Evolutionary conservation across 2,888 invertebrate species (phyloP).

Genomic region (Argyresthia albistria): DNA sequence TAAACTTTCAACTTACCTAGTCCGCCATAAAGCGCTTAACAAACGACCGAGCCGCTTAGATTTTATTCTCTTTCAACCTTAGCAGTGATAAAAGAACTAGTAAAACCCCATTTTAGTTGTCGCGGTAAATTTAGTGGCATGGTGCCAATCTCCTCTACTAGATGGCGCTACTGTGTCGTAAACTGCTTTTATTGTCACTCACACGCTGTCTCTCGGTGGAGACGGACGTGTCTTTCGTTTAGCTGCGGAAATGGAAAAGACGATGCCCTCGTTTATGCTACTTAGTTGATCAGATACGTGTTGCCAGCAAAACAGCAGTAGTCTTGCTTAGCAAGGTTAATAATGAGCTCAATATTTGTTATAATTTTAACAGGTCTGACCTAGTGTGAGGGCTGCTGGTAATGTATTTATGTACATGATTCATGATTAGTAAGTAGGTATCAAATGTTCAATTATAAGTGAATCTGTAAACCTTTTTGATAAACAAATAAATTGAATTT

Average conservation of each 20-base stretch:
- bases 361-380: no score
- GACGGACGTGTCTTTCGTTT: conserved; percentile 15
- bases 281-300: no score
- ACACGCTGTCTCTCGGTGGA: conserved; percentile 21
- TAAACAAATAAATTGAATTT: no score
- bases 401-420: no score
- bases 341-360: no score
- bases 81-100: conserved; percentile 44
- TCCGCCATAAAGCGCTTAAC: conserved; percentile 25
- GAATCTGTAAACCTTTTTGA: no score
- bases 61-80: conserved; percentile 46
- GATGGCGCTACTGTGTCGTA: conserved; percentile 53
- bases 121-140: conserved; percentile 31
- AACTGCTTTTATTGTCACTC: conserved; percentile 40
- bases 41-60: conserved; percentile 51
- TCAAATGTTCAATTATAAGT: no score
- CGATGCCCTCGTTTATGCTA: no score
- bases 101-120: conserved; percentile 26
- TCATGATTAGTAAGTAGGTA: no score
- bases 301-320: no score
- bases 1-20: not conserved
- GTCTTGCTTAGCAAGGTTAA: no score
- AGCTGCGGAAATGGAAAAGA: conserved; percentile 12
- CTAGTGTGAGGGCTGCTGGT: no score
- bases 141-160: conserved; percentile 49